These are phyloP conservation scores for Myodes glareolus DNA, from an alignment of 2,113 vertebrate genomes.

Conservation along the genomic window DNA sequence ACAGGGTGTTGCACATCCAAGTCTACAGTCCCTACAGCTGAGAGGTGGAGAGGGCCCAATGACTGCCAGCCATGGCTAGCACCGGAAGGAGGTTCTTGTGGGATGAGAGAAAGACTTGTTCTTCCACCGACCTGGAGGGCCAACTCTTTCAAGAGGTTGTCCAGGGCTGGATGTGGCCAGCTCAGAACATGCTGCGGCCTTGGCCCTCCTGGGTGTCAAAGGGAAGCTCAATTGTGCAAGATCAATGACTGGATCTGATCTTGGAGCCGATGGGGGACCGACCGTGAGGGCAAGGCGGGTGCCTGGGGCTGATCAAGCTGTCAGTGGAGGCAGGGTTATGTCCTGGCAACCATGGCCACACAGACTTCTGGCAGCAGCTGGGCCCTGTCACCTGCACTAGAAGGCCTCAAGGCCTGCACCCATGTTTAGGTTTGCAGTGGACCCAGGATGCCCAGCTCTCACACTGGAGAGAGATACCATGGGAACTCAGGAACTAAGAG, in stretches of 20 bases:
- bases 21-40: fast-evolving
- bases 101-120: background rate
- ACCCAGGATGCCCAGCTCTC: background rate
- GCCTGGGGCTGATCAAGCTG: background rate
- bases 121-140: fast-evolving
- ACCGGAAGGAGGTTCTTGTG: too few species aligned
- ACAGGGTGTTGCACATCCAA: fast-evolving
- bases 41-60: fast-evolving
- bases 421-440: background rate
- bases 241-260: background rate
- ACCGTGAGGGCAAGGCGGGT: background rate
- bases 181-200: background rate
- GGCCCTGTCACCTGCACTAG: background rate
- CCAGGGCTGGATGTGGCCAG: background rate
- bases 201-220: background rate
- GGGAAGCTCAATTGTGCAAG: background rate
- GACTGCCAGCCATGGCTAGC: background rate
- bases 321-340: background rate
- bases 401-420: background rate
- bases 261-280: background rate
- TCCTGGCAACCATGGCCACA: background rate
- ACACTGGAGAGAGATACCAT: background rate
- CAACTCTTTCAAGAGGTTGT: background rate
- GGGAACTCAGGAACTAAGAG: too few species aligned
- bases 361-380: background rate